These are phyloP conservation scores for Drymodes brunneopygia DNA, from an alignment of 2,113 vertebrate genomes.

Conservation along the genomic window DNA sequence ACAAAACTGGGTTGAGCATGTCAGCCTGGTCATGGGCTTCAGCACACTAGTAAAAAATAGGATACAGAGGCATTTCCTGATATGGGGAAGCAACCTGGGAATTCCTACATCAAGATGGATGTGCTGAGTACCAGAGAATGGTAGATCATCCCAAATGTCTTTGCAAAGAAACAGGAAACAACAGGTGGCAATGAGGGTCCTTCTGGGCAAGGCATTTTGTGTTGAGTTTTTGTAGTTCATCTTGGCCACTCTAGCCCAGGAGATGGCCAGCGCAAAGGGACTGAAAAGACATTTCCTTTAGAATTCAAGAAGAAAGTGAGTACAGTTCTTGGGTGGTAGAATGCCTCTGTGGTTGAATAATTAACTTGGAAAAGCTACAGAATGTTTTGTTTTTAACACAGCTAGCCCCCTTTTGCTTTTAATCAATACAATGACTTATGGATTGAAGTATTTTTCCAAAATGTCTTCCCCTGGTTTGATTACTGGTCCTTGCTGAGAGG, in stretches of 20 bases:
- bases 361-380: conserved; percentile 4
- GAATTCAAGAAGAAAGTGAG: conserved; percentile 36
- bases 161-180: neutral
- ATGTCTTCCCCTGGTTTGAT: neutral
- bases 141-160: neutral
- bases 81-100: neutral
- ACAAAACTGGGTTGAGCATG: neutral
- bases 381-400: conserved; percentile 30
- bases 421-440: neutral
- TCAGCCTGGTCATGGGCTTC: neutral
- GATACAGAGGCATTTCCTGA: neutral
- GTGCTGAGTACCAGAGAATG: neutral
- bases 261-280: neutral
- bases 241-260: neutral
- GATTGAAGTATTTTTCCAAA: neutral
- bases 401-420: conserved; percentile 2
- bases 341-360: conserved; percentile 10
- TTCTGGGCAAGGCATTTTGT: neutral
- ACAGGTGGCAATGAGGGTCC: neutral
- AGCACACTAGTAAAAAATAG: neutral
- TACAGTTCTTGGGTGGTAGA: conserved; percentile 28
- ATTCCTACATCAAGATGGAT: neutral
- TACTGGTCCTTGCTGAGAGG: neutral
- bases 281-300: neutral
- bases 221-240: neutral